Base-by-base conservation (phyloP, 2,113 vertebrate genomes). In the Paratilapia polleni region DNA sequence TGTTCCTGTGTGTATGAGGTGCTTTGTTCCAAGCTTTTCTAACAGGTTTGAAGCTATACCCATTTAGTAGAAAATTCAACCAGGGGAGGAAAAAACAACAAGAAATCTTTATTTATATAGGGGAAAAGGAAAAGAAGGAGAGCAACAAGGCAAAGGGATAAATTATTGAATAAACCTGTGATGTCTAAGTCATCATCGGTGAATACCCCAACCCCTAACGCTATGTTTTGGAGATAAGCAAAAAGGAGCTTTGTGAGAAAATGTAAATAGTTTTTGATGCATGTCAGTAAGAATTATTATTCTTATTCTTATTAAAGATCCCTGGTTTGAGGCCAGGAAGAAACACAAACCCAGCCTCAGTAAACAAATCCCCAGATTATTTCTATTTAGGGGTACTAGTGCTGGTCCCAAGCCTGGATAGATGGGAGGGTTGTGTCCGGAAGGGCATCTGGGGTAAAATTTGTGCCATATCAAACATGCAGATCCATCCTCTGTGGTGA, bases 141-240 rank as follows among this genome's bases (percentile, higher is more conserved):
- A 47, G 64, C 22, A 28, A 0, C 22, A 47, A 49, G 22, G 14
- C 1, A 68, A 28, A 68, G 9, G 15, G 22, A 68, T 49, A 0
- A 68, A 68, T 68, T 15, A 28, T 3, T 68, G 1, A 68, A 47
- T 47, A 7, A 47, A 14, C 41, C 41, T 47, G 24, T 26, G 47
- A 13, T 24, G 38, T 66, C 43, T 38, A 2, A 2, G 38, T 41
- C 38, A 41, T 41, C 38, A 41, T 8, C 9, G 36, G 8, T 38
- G 38, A 34, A 11, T 38, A 38, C 9, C 8, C 38, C 38, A 38
- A 38, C 8, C 38, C 38, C 9, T 38, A 38, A 3, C 10, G 3
- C 38, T 41, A 12, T 41, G 11, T 12, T 41, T 12, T 41, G 38
- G 36, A 38, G 10, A 10, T 41, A 12, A 41, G 38, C 38, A 41